phyloP scores from a whole-genome alignment of 2,888 invertebrate species.

The Linnaemya vulpina region DNA sequence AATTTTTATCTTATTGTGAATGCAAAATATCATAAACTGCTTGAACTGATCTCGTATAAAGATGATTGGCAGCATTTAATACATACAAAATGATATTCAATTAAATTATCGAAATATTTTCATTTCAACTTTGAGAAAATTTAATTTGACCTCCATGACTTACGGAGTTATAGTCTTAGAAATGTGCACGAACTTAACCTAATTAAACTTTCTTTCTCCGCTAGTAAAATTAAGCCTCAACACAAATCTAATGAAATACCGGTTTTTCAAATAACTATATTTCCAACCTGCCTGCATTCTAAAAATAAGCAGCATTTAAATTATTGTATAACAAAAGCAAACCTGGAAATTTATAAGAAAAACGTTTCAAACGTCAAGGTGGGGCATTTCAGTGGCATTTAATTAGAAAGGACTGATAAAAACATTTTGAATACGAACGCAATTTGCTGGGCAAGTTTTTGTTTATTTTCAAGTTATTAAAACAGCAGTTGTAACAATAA shows the following conservation, averaged over 20 bases:
- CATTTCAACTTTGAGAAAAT: not conserved
- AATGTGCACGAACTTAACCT: not conserved
- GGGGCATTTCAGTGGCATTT: constrained; percentile 43
- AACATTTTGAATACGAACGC: not conserved
- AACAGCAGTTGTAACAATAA: not conserved
- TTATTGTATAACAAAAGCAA: not conserved
- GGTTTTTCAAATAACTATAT: not conserved
- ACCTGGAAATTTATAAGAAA: constrained; percentile 1
- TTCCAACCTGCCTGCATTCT: not conserved
- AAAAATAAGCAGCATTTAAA: constrained; percentile 6
- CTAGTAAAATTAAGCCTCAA: not conserved
- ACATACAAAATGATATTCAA: not conserved
- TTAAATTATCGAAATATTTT: not conserved
- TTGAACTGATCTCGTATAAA: too few species aligned
- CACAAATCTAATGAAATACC: not conserved
- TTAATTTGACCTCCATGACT: not conserved
- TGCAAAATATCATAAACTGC: too few species aligned
- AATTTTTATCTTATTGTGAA: too few species aligned
- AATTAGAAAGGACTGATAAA: constrained; percentile 56
- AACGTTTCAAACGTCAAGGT: constrained; percentile 17
- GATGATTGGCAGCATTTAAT: too few species aligned
- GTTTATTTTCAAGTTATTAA: constrained; percentile 4
- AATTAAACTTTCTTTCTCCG: not conserved
- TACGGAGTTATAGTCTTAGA: too few species aligned
- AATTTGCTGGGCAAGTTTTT: not conserved